These are phyloP conservation scores for Leptinotarsa rubiginosa DNA, from an alignment of 2,888 invertebrate species.

Conservation along the genomic window DNA sequence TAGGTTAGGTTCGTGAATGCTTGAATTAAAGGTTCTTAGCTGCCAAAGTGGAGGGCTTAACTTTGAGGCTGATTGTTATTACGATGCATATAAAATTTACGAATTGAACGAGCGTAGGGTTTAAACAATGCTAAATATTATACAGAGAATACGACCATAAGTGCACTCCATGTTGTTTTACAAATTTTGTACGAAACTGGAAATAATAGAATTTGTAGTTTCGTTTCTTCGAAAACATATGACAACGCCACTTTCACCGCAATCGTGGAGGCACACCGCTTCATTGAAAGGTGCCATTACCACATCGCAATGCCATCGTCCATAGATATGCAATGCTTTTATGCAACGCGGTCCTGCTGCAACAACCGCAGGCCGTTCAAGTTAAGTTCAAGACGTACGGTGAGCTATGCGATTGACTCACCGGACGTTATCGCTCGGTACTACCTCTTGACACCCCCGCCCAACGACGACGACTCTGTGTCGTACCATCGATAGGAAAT, in stretches of 20 bases:
- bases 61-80: too few relatives aligned
- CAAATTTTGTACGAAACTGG: background rate
- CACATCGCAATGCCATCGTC: conserved; percentile 3
- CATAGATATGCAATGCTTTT: conserved; percentile 6
- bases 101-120: too few relatives aligned
- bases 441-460: conserved; percentile 20
- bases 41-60: too few relatives aligned
- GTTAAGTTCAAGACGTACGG: background rate
- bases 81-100: too few relatives aligned
- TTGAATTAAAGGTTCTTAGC: too few relatives aligned
- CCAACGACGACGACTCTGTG: conserved; percentile 11
- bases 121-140: too few relatives aligned
- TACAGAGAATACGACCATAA: too few relatives aligned
- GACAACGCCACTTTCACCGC: background rate
- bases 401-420: conserved; percentile 12
- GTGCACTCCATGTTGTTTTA: too few relatives aligned
- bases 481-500: conserved; percentile 19
- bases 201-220: background rate
- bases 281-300: conserved; percentile 8
- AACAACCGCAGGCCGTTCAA: conserved; percentile 5
- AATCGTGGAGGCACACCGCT: background rate
- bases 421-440: conserved; percentile 22
- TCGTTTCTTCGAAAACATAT: background rate
- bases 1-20: too few relatives aligned
- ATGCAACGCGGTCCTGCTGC: conserved; percentile 13